Base-by-base conservation (phyloP, 1,140 invertebrate species). In the Pygmarrhopalites habei region DNA sequence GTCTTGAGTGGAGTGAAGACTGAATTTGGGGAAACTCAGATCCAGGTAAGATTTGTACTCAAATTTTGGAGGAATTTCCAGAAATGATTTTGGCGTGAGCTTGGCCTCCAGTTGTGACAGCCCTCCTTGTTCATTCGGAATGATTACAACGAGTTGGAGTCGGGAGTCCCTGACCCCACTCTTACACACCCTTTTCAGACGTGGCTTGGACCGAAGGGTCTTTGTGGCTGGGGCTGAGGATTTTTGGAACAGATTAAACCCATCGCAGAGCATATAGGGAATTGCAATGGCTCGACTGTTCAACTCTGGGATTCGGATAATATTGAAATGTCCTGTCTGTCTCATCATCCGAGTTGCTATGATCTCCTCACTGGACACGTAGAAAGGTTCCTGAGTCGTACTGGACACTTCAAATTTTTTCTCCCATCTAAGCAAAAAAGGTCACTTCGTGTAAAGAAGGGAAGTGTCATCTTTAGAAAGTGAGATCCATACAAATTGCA, bases 11-110 rank as follows among this genome's bases (percentile, higher is more conserved):
- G 79, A 76, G 72, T 87, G 84, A 47, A 88, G 77, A 72, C 84
- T 86, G 71, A 90, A 89, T 72, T 82, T 86, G 0, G 87, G 87
- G 10, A 56, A 10, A 19, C 53, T 30, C 61, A 90, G 73, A 51
- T 75, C 72, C 0, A 87, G 75, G 26, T 75, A 67, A 1, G 85
- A 75, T 64, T 81, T 76, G 32, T 72, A 72, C 21, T 71, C 68
- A 2, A 74, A 59, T 15, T 64, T 72, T 23, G 60, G 58, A 10
- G 73, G 65, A 67, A 76, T 69, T 44, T 75, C 73, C 15, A 71
- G 66, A 25, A 83, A 67, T 41, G 74, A 69, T 29, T 78, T 67
- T 49, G 65, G 73, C 44, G 78, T 72, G 39, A 83, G 79, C 69
- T 81, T 79, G 41, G 75, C 71, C 65, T 83, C 80, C 47, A 84